Base-by-base conservation (phyloP, 2,888 invertebrate genomes). In the Camptogramma bilineatum region DNA sequence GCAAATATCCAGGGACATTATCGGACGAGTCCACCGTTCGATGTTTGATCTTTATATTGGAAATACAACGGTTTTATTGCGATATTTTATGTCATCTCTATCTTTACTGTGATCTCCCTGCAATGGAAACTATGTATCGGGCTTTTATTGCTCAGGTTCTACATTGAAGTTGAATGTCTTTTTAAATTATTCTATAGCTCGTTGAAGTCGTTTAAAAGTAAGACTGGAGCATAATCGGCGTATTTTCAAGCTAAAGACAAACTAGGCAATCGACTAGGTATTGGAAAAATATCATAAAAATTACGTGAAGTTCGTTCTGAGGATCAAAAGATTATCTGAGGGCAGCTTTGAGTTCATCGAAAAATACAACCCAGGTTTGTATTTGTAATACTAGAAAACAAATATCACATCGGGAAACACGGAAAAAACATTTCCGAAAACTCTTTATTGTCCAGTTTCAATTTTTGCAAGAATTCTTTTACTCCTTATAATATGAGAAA, bases 1-100 rank as follows among this genome's bases (percentile, higher is more conserved):
- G 62, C 69, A 65, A 70, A 67, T 70, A 67, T 65, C 69, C 46
- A 53, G 61, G 58, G 60, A 67, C 67, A 66, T 64, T 62, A 70
- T 70, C 60, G 62, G 66, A 62, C 66, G 57, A 48, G 60, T 58
- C 66, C 57, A 46, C 65, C 19, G 46, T 56, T 60, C 57, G 48
- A 56, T 66, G 62, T 66, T 62, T 66, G 65, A 65, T 65, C 62
- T 58, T 62, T 59, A 59, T 62, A 60, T 53, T 56, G 52, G 52
- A 62, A 57, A 60, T 62, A 51, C 58, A 62, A 51, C 61, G 44
- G 61, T 66, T 66, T 66, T 66, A 66, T 66, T 62, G 58, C 47
- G 21, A 54, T 66, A 66, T 58, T 66, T 61, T 62, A 54, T 64
- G 28, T 51, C 13, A 46, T 46, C 50, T 53, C 53, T 62, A 66